phyloP scores from a whole-genome alignment of 1,140 invertebrate genomes.

The Hormaphis cornu region DNA sequence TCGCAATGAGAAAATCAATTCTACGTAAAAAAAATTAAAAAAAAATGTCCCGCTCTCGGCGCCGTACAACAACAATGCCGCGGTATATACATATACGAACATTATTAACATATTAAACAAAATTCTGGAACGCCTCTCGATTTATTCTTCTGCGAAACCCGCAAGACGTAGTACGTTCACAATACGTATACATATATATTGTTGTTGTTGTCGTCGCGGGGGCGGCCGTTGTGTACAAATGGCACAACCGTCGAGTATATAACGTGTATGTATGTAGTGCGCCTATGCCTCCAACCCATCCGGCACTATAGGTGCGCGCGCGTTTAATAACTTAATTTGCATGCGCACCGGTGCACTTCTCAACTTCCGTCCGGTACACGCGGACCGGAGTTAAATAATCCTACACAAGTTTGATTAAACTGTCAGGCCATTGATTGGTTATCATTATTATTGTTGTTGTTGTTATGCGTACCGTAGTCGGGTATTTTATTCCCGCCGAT shows the following conservation, averaged over 20 bases:
- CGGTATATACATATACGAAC: too few relatives aligned
- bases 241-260: slow-evolving; percentile 19
- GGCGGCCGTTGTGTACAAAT: background rate
- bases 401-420: slow-evolving; percentile 30
- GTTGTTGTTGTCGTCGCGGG: background rate
- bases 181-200: background rate
- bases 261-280: too few relatives aligned
- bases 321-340: slow-evolving; percentile 29
- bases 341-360: slow-evolving; percentile 1
- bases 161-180: background rate
- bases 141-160: background rate
- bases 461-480: too few relatives aligned
- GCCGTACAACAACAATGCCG: too few relatives aligned
- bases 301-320: too few relatives aligned
- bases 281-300: too few relatives aligned
- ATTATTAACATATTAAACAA: slow-evolving; percentile 19
- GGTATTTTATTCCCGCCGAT: background rate
- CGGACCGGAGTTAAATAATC: slow-evolving; percentile 1
- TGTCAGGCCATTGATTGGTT: slow-evolving; percentile 20
- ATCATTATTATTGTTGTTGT: too few relatives aligned
- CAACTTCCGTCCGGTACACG: background rate
- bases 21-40: too few relatives aligned
- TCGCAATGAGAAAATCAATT: too few relatives aligned
- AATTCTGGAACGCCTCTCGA: background rate
- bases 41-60: too few relatives aligned